A percentile compares a stretch with the other conserved stretches of the same genome.
These are phyloP conservation scores for Nesogale talazaci DNA, from an alignment of 2,113 vertebrate genomes.

Conservation along the genomic window DNA sequence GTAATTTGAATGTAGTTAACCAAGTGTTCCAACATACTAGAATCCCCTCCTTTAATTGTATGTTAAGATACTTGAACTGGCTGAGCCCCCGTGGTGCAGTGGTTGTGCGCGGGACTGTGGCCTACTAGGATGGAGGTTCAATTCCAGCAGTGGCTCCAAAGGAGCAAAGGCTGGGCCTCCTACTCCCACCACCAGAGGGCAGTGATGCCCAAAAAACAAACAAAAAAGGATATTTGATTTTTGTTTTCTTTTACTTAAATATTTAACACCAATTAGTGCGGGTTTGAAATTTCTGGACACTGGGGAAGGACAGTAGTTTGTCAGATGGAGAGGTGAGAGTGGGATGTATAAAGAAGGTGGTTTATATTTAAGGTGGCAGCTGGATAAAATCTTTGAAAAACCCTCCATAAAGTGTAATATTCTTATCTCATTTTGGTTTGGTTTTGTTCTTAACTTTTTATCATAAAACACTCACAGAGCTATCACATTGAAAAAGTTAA, in stretches of 20 bases:
- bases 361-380: background rate
- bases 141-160: no score
- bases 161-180: no score
- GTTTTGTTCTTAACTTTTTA: no score
- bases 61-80: no score
- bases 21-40: background rate
- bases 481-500: background rate
- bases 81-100: no score
- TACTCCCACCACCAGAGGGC: no score
- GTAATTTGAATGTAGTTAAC: conserved; percentile 42
- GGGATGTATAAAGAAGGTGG: background rate
- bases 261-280: background rate
- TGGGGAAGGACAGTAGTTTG: conserved; percentile 1
- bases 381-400: background rate
- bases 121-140: no score
- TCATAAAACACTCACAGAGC: background rate
- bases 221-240: no score
- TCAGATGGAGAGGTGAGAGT: conserved; percentile 14
- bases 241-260: conserved; percentile 30
- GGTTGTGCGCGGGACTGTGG: no score
- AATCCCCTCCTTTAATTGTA: background rate
- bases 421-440: background rate
- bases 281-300: conserved; percentile 32
- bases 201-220: no score
- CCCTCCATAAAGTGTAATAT: no score